Evolutionary conservation across 2,797 vertebrate species (phyloP).

Genomic region (Enteromius thamalakanensis): DNA sequence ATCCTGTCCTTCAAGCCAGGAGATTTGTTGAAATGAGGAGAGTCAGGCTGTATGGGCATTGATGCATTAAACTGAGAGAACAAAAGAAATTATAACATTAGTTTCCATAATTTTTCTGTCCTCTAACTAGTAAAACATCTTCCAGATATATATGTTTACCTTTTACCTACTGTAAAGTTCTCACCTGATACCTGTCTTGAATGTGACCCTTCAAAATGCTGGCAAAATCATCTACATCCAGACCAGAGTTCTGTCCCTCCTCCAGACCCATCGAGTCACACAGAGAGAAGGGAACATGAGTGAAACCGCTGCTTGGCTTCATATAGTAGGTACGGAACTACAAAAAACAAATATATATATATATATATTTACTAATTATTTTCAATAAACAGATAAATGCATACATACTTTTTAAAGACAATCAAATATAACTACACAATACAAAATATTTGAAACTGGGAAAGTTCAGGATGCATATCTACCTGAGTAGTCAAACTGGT

Average conservation of each 20-base stretch:
- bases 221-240: slow-evolving; percentile 71
- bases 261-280: slow-evolving; percentile 81
- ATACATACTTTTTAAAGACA: no score
- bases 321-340: slow-evolving; percentile 74
- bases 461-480: background rate
- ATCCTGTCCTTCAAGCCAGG: slow-evolving; percentile 65
- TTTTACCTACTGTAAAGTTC: background rate
- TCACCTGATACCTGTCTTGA: slow-evolving; percentile 68
- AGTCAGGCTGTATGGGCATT: slow-evolving; percentile 55
- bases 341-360: no score
- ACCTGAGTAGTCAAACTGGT: slow-evolving; percentile 74
- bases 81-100: background rate
- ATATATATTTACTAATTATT: no score
- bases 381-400: background rate
- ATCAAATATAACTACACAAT: no score
- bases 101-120: no score
- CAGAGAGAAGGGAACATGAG: slow-evolving; percentile 66
- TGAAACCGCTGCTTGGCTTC: slow-evolving; percentile 61
- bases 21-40: slow-evolving; percentile 58
- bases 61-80: slow-evolving; percentile 66
- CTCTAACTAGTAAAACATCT: background rate
- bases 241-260: slow-evolving; percentile 63
- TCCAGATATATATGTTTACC: no score
- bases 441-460: background rate
- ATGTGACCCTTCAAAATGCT: slow-evolving; percentile 74